Base-by-base conservation (phyloP, 2,113 vertebrate species). In the Aspiorhynchus laticeps region DNA sequence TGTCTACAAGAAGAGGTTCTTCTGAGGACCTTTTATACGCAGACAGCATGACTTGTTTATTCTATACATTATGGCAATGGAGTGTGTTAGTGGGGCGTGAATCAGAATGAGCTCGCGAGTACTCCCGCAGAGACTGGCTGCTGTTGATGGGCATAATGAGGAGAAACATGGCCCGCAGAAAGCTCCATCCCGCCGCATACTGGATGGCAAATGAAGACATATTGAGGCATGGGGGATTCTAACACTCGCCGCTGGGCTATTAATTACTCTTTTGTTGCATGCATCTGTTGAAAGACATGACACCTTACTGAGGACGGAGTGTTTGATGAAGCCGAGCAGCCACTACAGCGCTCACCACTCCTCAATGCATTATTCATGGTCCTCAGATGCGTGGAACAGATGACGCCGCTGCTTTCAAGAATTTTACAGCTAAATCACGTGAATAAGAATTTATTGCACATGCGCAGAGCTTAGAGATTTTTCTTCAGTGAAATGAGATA, bases 251-350 rank as follows among this genome's bases (percentile, higher is more conserved):
- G 91, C 91, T 90, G 91, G 77, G 88, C 94, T 96, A 95, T 97
- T 97, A 97, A 97, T 98, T 96, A 97, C 95, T 97, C 96, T 95
- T 96, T 96, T 97, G 96, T 97, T 95, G 94, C 95, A 93, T 95
- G 93, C 92, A 95, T 95, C 94, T 95, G 93, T 92, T 91, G 91
- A 92, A 90, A 93, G 86, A 89, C 87, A 87, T 88, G 90, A 90
- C 87, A 89, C 80, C 86, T 89, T 86, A 87, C 87, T 56, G 84
- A 80, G 87, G 85, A 89, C 80, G 56, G 53, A 87, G 75, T 88
- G 86, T 77, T 82, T 87, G 84, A 53, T 89, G 88, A 89, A 67
- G 88, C 86, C 85, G 80, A 61, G 86, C 86, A 87, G 84, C 88
- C 74, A 87, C 74, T 63, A 78, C 84, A 79, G 65, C 71, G 59